Evolutionary conservation across 1,140 invertebrate genomes (phyloP), one percentile per base, ranked within the genome.

Genomic region (Cecropterus lyciades): DNA sequence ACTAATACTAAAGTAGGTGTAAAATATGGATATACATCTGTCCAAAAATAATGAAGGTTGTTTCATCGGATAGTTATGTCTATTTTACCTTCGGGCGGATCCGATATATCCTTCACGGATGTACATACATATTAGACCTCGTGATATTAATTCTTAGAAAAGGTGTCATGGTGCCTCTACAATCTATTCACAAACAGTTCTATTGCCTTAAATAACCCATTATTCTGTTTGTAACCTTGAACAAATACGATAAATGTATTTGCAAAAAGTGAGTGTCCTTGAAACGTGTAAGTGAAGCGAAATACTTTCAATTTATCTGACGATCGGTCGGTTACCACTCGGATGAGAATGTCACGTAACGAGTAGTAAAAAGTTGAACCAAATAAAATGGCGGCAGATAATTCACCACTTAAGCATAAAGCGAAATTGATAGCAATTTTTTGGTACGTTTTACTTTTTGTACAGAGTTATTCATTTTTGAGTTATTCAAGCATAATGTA

Each of bases 291-390:
- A 52, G 49, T 52, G 13, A 52, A 52, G 49, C 27, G 49, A 15
- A 52, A 30, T 52, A 33, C 27, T 33, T 52, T 52, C 27, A 33
- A 52, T 52, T 56, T 56, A 56, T 42, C 15, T 40, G 6, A 43
- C 37, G 53, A 43, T 42, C 37, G 53, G 10, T 40, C 6, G 15
- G 16, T 20, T 17, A 8, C 14, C 53, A 24, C 15, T 56, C 33
- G 53, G 37, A 15, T 56, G 53, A 43, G 53, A 56, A 56, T 56
- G 53, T 56, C 53, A 56, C 53, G 53, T 56, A 56, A 56, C 53
- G 16, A 42, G 53, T 56, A 9, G 24, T 42, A 56, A 56, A 56
- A 56, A 42, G 53, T 14, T 37, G 30, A 56, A 42, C 33, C 53
- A 56, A 56, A 56, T 40, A 20, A 43, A 56, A 56, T 43, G 53